These are phyloP conservation scores for Leuciscus idus DNA, from an alignment of 2,113 vertebrate species.

Conservation along the genomic window DNA sequence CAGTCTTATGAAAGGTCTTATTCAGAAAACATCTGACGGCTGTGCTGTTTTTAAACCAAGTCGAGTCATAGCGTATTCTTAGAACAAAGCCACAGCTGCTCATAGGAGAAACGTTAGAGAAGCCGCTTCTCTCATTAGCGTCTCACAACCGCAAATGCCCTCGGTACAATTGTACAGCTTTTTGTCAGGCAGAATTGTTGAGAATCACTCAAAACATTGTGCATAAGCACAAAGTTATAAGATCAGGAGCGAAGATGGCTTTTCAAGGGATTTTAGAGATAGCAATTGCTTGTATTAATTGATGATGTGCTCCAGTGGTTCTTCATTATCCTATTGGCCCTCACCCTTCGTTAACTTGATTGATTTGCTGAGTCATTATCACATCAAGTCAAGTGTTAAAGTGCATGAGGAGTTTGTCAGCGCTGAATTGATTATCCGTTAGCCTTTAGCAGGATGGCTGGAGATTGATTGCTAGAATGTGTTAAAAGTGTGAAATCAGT, in stretches of 20 bases:
- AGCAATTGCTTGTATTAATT: conserved; percentile 14
- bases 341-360: conserved; percentile 6
- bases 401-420: background rate
- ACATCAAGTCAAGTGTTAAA: conserved; percentile 11
- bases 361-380: background rate
- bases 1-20: background rate
- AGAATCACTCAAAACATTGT: background rate
- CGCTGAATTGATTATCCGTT: conserved; percentile 7
- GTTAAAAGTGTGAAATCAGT: conserved; percentile 22
- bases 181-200: background rate
- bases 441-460: conserved; percentile 3
- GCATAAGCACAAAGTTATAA: background rate
- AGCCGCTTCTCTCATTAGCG: conserved; percentile 33
- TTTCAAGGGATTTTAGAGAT: background rate
- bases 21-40: background rate
- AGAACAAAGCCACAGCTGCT: conserved; percentile 22
- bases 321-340: conserved; percentile 2
- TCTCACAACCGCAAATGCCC: conserved; percentile 6
- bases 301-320: conserved; percentile 22
- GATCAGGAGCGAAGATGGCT: background rate
- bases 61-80: background rate
- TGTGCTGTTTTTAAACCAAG: conserved; percentile 3
- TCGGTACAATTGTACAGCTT: background rate
- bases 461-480: background rate
- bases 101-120: background rate